Evolutionary conservation across 1,140 invertebrate species (phyloP), one percentile per base, ranked within the genome.

Genomic region (Pemphigus obesinymphae): DNA sequence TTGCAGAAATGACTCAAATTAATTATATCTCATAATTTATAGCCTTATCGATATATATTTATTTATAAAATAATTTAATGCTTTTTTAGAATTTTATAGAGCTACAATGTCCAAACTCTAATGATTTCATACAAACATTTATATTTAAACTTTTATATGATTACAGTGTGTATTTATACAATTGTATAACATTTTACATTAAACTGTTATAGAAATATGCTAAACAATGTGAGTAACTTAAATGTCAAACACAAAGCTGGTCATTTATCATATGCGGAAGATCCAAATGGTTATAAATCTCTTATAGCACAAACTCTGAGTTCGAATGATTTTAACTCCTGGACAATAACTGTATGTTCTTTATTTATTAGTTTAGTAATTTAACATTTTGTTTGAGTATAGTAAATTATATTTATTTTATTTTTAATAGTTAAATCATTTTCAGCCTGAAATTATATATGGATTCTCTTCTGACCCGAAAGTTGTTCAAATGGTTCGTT

Each of bases 241-340:
- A 92, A 93, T 85, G 93, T 97, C 0, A 97, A 97, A 86, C 95
- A 96, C 86, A 91, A 92, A 85, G 94, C 94, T 20, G 96, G 96
- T 3, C 95, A 94, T 87, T 89, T 97, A 2, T 95, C 95, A 0
- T 96, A 97, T 87, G 85, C 91, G 3, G 93, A 95, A 87, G 96
- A 97, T 88, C 95, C 95, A 17, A 91, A 95, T 86, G 93, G 95
- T 20, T 94, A 94, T 86, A 90, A 92, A 85, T 95, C 93, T 85
- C 89, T 96, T 80, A 86, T 96, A 50, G 93, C 94, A 0, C 92
- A 94, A 85, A 93, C 93, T 0, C 86, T 96, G n/a, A 95, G 93
- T 0, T 91, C 92, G 26, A 93, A 95, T 85, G 91, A 92, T 85
- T 88, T 91, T 63, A 89, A 92, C 84, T 90, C 93, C 34, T 93